These are phyloP conservation scores for Sminthurinus aureus DNA, from an alignment of 2,888 invertebrate species.

Conservation along the genomic window DNA sequence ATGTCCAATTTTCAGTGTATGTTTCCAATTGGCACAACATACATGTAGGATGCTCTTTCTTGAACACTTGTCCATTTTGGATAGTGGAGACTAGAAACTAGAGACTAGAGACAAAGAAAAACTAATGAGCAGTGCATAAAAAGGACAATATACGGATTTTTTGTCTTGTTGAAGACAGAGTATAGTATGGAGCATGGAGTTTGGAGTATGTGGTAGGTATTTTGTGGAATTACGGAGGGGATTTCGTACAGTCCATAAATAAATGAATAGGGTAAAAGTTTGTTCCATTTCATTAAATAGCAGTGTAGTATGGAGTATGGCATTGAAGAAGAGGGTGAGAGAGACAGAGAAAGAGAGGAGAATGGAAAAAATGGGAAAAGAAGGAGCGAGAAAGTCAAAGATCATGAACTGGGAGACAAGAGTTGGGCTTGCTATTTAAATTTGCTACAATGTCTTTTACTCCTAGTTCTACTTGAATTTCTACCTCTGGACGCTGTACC, in stretches of 20 bases:
- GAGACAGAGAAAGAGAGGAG: not conserved
- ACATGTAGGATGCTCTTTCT: not conserved
- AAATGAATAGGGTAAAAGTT: not conserved
- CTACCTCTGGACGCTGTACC: too few species aligned
- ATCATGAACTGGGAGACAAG: not conserved
- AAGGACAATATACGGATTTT: too few species aligned
- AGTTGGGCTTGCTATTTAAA: not conserved
- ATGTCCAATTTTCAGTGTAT: too few species aligned
- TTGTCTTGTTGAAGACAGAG: not conserved
- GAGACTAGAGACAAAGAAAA: too few species aligned
- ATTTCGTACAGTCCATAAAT: not conserved
- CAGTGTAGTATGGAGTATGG: not conserved
- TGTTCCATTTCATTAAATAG: not conserved
- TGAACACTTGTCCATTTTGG: not conserved
- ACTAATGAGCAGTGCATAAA: too few species aligned
- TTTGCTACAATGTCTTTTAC: not conserved
- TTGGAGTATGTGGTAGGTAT: too few species aligned
- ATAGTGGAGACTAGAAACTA: too few species aligned
- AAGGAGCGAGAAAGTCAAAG: not conserved
- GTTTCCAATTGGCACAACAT: not conserved
- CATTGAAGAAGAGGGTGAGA: too few species aligned
- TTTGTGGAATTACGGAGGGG: not conserved
- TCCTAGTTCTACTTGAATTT: too few species aligned
- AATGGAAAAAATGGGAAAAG: not conserved
- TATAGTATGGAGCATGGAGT: not conserved